A percentile compares a stretch with the other conserved stretches of the same genome.
Evolutionary conservation across 2,888 invertebrate genomes (phyloP).

Genomic region (Drosophila ezoana): DNA sequence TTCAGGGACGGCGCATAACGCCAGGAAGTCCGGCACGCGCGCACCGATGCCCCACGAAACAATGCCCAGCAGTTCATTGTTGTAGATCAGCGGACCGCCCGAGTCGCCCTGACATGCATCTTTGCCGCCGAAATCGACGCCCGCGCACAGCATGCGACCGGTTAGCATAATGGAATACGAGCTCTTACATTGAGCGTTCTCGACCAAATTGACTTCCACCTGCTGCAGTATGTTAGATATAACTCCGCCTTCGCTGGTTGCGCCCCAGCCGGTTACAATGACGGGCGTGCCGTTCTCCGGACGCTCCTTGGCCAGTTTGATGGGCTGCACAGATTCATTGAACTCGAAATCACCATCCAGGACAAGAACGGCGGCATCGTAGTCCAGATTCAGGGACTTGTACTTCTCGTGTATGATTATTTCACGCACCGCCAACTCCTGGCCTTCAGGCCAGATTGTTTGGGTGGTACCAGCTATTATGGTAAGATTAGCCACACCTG

Average conservation of each 20-base stretch:
- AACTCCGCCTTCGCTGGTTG: conserved; percentile 40
- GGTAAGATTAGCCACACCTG: conserved; percentile 43
- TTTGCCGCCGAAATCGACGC: conserved; percentile 78
- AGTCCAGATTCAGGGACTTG: conserved; percentile 85
- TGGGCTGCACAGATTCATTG: conserved; percentile 85
- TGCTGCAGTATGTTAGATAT: conserved; percentile 65
- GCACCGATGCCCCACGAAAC: conserved; percentile 81
- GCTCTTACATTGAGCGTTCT: conserved; percentile 60
- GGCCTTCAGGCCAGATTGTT: conserved; percentile 43
- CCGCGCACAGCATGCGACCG: conserved; percentile 79
- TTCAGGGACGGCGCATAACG: conserved; percentile 73
- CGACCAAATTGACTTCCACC: conserved; percentile 70
- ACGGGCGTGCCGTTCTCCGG: conserved; percentile 56
- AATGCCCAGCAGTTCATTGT: too few relatives aligned
- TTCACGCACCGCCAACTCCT: conserved; percentile 85
- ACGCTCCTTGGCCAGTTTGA: conserved; percentile 86
- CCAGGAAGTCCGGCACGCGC: conserved; percentile 67
- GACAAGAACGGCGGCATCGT: conserved; percentile 87
- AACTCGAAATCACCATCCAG: conserved; percentile 85
- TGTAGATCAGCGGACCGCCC: too few relatives aligned
- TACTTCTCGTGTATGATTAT: conserved; percentile 87
- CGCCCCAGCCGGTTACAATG: conserved; percentile 80
- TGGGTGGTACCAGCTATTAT: conserved; percentile 79
- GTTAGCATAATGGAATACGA: conserved; percentile 67
- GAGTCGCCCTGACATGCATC: conserved; percentile 83